These are phyloP conservation scores for Oryzias curvinotus DNA, from an alignment of 2,113 vertebrate genomes.

Conservation along the genomic window DNA sequence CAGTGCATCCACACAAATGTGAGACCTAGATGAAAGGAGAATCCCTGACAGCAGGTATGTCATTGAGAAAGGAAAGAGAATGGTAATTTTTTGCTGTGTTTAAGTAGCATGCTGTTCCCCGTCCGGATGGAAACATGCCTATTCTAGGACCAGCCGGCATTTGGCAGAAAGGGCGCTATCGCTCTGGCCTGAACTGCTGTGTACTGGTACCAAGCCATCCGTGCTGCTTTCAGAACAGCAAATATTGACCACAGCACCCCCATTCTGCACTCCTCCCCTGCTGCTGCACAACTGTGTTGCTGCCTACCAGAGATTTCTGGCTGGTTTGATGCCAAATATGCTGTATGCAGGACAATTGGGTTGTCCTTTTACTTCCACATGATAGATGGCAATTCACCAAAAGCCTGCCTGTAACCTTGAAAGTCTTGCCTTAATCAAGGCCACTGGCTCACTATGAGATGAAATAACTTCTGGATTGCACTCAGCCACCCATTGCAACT, in stretches of 20 bases:
- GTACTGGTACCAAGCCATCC: constrained; percentile 56
- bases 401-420: constrained; percentile 67
- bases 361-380: constrained; percentile 68
- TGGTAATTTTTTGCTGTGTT: constrained; percentile 33
- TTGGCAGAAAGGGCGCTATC: constrained; percentile 50
- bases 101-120: constrained; percentile 30
- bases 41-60: constrained; percentile 49
- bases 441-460: constrained; percentile 51
- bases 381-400: constrained; percentile 73
- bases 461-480: constrained; percentile 42
- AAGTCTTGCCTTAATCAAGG: constrained; percentile 53
- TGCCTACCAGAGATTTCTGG: constrained; percentile 60
- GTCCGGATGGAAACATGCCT: constrained; percentile 45
- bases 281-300: constrained; percentile 55
- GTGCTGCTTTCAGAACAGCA: constrained; percentile 51
- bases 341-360: constrained; percentile 57
- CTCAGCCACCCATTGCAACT: constrained; percentile 24
- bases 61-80: constrained; percentile 43
- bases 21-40: constrained; percentile 39
- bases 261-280: constrained; percentile 41
- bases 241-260: constrained; percentile 54
- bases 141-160: constrained; percentile 52
- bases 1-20: constrained; percentile 17
- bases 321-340: constrained; percentile 65
- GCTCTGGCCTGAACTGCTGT: constrained; percentile 46